Percentiles rank a stretch among this genome's conserved stretches.
Conservation (phyloP, 2,888 invertebrate genomes). For the Pterostichus niger region DNA sequence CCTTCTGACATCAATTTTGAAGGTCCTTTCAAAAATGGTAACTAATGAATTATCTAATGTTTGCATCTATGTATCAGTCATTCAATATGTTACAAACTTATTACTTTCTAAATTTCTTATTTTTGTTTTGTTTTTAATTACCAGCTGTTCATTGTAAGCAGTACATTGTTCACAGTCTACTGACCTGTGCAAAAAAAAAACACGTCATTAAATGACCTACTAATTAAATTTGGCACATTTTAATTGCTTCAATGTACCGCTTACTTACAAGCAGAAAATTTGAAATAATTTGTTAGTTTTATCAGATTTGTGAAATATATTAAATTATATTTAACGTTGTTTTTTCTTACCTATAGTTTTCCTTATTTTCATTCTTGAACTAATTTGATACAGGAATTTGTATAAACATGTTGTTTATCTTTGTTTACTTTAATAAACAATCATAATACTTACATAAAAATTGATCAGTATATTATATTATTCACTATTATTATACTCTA, state of each 20-base stretch:
- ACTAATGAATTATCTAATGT: conserved; percentile 45
- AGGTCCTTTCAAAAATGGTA: conserved; percentile 54
- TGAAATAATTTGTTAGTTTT: background rate
- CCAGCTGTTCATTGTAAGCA: background rate
- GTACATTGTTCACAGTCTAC: conserved; percentile 26
- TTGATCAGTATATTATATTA: no score
- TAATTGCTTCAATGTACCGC: conserved; percentile 2
- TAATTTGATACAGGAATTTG: background rate
- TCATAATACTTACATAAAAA: background rate
- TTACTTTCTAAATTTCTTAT: conserved; percentile 43
- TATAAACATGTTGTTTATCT: conserved; percentile 6
- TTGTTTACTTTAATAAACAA: background rate
- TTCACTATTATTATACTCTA: no score
- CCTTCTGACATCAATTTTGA: conserved; percentile 52
- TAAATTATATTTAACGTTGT: no score
- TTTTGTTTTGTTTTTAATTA: conserved; percentile 20
- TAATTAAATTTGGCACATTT: conserved; percentile 35
- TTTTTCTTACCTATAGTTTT: background rate
- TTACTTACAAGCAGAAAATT: background rate
- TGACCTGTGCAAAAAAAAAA: conserved; percentile 23
- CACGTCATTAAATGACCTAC: conserved; percentile 29
- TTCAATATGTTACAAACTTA: conserved; percentile 23
- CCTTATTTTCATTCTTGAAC: background rate
- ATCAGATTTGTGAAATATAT: no score
- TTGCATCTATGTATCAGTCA: conserved; percentile 39